Evolutionary conservation across 2,888 invertebrate species (phyloP), one percentile per base, ranked within the genome.

Genomic region (Erynnis tages): DNA sequence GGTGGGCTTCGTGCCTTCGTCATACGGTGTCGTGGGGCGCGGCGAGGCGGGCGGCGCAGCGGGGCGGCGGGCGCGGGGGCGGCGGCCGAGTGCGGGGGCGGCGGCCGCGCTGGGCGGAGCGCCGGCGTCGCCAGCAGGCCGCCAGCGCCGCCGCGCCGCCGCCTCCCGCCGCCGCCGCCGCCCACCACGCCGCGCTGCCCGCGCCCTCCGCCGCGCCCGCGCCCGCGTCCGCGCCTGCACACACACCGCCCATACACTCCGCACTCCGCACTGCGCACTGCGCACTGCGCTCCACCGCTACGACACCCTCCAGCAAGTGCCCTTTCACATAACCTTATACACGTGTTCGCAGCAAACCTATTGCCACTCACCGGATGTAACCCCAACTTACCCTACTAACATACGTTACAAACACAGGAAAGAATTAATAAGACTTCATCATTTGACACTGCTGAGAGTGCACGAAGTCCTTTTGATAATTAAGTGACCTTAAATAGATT

Each of bases 11-110:
- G n/a, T n/a, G n/a, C 45, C n/a, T 34, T 46, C 76, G 79, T 87
- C 85, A 88, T 73, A 88, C 88, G 65, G 84, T 81, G 79, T 86
- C 82, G 53, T 73, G 75, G 1, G 73, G 75, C 47, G 66, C 64
- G 56, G 76, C 79, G 60, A 77, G 82, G 58, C 78, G 76, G 53
- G 82, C 79, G 64, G 82, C 87, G 71, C 81, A 77, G 66, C 84
- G 82, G 79, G 63, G 82, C 87, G 71, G 81, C 77, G 66, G 84
- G 79, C 80, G 67, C 85, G 82, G 61, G 77, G 87, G 66, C 75
- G 83, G 63, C 76, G 90, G 71, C 60, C n/a, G n/a, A 62, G n/a
- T n/a, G 11, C 62, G 65, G 6, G 71, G 62, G 38, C 62, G 71
- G 53, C 80, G 73, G 58, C 83, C 69, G 69, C 87, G 73, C 76